Percentiles rank a stretch among this genome's conserved stretches.
phyloP scores from a whole-genome alignment of 2,797 vertebrate genomes.

The Platalea minor region DNA sequence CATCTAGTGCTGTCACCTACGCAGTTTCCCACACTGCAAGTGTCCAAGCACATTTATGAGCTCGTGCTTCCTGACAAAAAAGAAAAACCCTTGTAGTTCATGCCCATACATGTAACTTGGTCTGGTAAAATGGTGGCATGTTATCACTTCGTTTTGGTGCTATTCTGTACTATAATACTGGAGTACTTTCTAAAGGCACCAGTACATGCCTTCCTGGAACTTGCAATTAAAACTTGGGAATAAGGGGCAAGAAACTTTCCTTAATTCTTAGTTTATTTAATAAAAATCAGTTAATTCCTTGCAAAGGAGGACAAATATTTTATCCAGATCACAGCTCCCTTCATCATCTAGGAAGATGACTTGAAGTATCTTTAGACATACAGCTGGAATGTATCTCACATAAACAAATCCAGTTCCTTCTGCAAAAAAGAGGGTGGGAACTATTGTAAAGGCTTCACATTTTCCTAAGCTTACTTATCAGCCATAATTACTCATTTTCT shows the following conservation, averaged over 20 bases:
- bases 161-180: not conserved
- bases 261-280: not conserved
- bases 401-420: not conserved
- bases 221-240: not conserved
- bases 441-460: not conserved
- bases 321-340: not conserved
- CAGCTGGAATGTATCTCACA: not conserved
- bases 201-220: not conserved
- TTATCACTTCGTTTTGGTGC: not conserved
- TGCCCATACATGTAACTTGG: not conserved
- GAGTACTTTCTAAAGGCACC: not conserved
- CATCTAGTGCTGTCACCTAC: not conserved
- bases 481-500: not conserved
- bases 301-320: not conserved
- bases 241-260: not conserved
- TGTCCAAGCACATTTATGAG: not conserved
- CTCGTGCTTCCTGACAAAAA: not conserved
- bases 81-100: not conserved
- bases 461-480: not conserved
- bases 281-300: not conserved
- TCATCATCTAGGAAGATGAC: accelerated
- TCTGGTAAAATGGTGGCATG: not conserved
- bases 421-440: not conserved
- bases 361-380: not conserved
- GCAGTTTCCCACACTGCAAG: not conserved